Evolutionary conservation across 2,113 vertebrate genomes (phyloP).

Genomic region (Paradisaea rubra): DNA sequence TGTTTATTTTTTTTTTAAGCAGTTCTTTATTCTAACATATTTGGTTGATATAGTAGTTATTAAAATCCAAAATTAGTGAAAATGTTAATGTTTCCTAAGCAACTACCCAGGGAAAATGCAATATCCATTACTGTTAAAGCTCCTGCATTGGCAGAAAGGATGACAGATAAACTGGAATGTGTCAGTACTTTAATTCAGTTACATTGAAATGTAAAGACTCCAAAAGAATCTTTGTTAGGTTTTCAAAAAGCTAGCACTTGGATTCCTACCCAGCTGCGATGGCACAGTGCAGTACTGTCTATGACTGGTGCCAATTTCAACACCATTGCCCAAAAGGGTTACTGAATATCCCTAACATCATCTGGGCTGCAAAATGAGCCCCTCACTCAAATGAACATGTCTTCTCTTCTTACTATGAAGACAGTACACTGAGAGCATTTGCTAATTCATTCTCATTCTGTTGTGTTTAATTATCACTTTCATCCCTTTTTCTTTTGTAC

Average conservation of each 20-base stretch:
- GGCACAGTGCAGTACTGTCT: constrained; percentile 65
- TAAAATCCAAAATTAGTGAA: background rate
- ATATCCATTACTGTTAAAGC: background rate
- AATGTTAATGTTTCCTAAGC: background rate
- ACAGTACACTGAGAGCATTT: constrained; percentile 22
- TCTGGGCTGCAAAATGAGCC: background rate
- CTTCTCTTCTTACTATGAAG: constrained; percentile 41
- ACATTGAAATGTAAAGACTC: constrained; percentile 55
- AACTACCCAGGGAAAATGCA: background rate
- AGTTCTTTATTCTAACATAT: background rate
- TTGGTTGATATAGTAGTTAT: background rate
- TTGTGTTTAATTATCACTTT: background rate
- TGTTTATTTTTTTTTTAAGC: background rate
- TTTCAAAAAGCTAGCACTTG: constrained; percentile 38
- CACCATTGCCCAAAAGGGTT: constrained; percentile 18
- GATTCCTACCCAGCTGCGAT: constrained; percentile 60
- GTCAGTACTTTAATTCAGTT: constrained; percentile 50
- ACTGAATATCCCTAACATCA: constrained; percentile 43
- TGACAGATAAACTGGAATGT: background rate
- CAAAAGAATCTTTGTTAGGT: constrained; percentile 64
- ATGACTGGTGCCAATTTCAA: constrained; percentile 25
- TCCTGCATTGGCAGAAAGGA: background rate
- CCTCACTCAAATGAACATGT: background rate
- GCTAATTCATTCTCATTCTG: constrained; percentile 41
- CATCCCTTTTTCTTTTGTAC: background rate